A percentile compares a stretch with the other conserved stretches of the same genome.
Evolutionary conservation across 2,888 invertebrate genomes (phyloP).

Genomic region (Athetis lepigone): DNA sequence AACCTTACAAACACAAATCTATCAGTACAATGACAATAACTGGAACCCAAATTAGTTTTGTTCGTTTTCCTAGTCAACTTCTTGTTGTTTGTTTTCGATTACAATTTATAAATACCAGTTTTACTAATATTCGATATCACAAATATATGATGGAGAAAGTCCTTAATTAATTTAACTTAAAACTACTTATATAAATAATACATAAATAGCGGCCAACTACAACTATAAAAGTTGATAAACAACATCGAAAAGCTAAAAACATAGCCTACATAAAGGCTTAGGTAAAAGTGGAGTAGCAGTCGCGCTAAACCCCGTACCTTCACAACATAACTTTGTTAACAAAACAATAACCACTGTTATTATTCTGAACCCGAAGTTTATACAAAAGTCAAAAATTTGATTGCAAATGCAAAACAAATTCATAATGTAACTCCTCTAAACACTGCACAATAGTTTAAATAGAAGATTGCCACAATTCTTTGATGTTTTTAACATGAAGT

Average conservation of each 20-base stretch:
- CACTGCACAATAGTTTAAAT: not conserved
- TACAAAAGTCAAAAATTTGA: not conserved
- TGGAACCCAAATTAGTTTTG: constrained; percentile 1
- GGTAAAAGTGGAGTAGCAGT: constrained; percentile 8
- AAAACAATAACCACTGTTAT: too few species aligned
- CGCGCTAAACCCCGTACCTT: not conserved
- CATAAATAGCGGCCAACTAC: constrained; percentile 10
- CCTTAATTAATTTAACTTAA: constrained; percentile 9
- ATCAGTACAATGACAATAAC: constrained; percentile 9
- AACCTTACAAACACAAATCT: constrained; percentile 4
- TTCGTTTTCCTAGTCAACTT: constrained; percentile 21
- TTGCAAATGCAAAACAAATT: too few species aligned
- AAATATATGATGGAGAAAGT: not conserved
- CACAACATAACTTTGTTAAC: not conserved
- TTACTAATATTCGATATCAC: constrained; percentile 24
- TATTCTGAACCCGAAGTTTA: not conserved
- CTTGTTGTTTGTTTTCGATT: constrained; percentile 35
- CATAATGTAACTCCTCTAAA: not conserved
- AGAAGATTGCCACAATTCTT: too few species aligned
- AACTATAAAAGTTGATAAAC: constrained; percentile 1
- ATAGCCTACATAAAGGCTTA: not conserved
- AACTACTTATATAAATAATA: not conserved
- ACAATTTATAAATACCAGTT: constrained; percentile 39
- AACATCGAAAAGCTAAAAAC: constrained; percentile 2
- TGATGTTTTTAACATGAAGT: too few species aligned